phyloP scores from a whole-genome alignment of 1,140 invertebrate genomes.

The Drosophila bocqueti region DNA sequence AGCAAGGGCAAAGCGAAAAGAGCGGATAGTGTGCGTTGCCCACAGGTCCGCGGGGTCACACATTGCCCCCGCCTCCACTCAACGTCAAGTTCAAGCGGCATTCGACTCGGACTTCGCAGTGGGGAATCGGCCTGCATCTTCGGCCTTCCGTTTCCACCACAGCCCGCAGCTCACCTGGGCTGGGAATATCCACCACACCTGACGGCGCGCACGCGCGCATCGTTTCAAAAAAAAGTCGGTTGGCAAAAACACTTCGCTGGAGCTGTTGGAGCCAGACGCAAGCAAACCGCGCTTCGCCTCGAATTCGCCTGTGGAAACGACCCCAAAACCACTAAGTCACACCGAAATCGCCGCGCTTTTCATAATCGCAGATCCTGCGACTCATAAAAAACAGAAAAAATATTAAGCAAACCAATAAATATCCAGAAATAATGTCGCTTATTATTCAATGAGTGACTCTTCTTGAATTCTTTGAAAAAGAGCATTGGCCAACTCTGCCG shows the following conservation, averaged over 20 bases:
- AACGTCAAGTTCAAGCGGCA: conserved; percentile 51
- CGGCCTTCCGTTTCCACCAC: conserved; percentile 25
- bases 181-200: conserved; percentile 53
- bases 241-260: conserved; percentile 70
- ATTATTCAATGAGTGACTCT: conserved; percentile 18
- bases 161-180: conserved; percentile 9
- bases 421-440: conserved; percentile 49
- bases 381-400: conserved; percentile 5
- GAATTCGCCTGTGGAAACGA: conserved; percentile 16
- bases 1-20: conserved; percentile 1
- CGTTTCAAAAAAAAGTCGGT: conserved; percentile 21
- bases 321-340: not conserved
- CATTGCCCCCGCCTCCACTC: conserved; percentile 13
- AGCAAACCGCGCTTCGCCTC: conserved; percentile 67
- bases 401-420: conserved; percentile 3
- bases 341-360: conserved; percentile 15
- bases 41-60: conserved; percentile 16
- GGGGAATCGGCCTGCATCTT: conserved; percentile 7
- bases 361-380: conserved; percentile 38
- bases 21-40: conserved; percentile 6
- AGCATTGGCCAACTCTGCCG: conserved; percentile 7
- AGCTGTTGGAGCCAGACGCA: conserved; percentile 79
- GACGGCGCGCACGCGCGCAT: conserved; percentile 51
- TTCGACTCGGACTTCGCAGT: not conserved
- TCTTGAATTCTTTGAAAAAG: conserved; percentile 35